Evolutionary conservation across 2,113 vertebrate genomes (phyloP), one percentile per base, ranked within the genome.

Genomic region (Holacanthus passer): DNA sequence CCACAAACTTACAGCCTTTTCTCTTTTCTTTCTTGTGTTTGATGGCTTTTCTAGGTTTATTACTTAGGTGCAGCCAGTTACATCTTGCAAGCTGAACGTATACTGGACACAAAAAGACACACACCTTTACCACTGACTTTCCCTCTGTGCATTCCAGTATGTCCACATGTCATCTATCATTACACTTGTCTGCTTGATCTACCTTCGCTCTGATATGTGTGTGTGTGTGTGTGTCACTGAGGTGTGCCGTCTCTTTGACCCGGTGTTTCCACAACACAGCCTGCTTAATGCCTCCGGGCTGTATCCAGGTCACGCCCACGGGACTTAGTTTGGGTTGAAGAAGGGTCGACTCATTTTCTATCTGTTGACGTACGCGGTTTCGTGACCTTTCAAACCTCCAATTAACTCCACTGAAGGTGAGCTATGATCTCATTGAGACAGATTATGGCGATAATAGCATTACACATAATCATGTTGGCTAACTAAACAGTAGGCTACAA

Each of bases 201-300:
- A 37, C 55, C 59, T 56, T 58, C 48, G 27, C 56, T 17, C 74
- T 16, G 69, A 7, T 45, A 37, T 47, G n/a, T 70, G 70, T 79
- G 50, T 60, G 67, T 67, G 47, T 66, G 70, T 43, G 43, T 47
- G 72, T 31, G 84, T 79, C 69, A 78, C 29, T 24, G 45, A 69
- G 48, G 70, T 69, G 84, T 32, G 35, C 39, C 3, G 3, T 64
- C 48, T 64, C 77, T 84, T 81, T 89, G 71, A 87, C 74, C 37
- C 16, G 2, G 20, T 88, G 79, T 89, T 90, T 92, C 86, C 90
- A 91, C 77, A 92, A 87, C 84, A 85, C 62, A 20, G 48, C 47
- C 60, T 27, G 24, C 68, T 45, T 66, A 53, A 76, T 45, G 68
- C 77, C 86, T 80, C 39, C 0, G 41, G 62, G 59, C 62, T 64